phyloP scores from a whole-genome alignment of 1,140 invertebrate species.

The Aphaenogaster rudis region DNA sequence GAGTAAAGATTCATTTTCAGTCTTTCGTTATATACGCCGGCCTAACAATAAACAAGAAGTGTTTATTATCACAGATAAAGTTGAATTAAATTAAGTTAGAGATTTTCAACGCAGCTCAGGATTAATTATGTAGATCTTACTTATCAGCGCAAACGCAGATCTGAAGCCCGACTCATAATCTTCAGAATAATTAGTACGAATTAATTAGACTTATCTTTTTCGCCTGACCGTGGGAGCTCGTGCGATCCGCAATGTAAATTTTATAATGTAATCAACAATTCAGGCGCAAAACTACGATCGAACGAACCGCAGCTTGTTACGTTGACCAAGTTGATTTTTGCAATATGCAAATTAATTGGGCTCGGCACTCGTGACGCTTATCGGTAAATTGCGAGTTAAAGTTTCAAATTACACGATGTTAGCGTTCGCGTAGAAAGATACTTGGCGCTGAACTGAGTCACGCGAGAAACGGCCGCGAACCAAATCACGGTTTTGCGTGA shows the following conservation, averaged over 20 bases:
- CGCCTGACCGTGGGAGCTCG: neutral
- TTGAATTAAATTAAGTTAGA: neutral
- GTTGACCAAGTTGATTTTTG: conserved; percentile 27
- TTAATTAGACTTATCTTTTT: conserved; percentile 25
- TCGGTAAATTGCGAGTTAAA: conserved; percentile 51
- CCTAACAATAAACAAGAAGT: neutral
- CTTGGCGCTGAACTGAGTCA: conserved; percentile 19
- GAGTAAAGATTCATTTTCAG: neutral
- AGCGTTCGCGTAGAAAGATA: conserved; percentile 51
- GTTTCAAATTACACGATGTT: conserved; percentile 61
- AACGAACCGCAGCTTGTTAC: neutral
- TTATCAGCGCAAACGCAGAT: conserved; percentile 40
- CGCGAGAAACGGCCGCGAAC: conserved; percentile 50
- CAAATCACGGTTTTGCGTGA: conserved; percentile 59
- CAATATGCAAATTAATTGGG: conserved; percentile 57
- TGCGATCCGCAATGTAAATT: conserved; percentile 2
- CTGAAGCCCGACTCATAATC: conserved; percentile 7
- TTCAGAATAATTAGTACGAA: conserved; percentile 12
- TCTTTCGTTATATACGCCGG: neutral
- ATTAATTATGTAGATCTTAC: conserved; percentile 15
- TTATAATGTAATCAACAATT: neutral
- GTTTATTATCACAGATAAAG: neutral
- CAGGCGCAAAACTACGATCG: neutral
- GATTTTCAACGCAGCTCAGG: neutral
- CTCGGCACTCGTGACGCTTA: conserved; percentile 54